Base-by-base conservation (phyloP, 2,888 invertebrate species). In the Agrochola circellaris region DNA sequence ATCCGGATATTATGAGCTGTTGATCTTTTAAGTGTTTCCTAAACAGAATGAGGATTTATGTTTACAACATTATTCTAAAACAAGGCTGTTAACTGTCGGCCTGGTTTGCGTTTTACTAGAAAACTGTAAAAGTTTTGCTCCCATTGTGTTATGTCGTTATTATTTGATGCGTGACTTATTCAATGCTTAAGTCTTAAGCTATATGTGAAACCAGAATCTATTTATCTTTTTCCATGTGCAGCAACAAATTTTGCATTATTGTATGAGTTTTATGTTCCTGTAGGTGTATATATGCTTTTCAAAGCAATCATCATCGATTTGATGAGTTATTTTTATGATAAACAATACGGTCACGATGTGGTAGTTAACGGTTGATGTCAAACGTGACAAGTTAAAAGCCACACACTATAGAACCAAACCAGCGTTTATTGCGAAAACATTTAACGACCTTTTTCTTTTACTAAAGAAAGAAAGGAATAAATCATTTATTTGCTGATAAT, bases 1-100 rank as follows among this genome's bases (percentile, higher is more conserved):
- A 83, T 83, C 86, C 83, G 83, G 83, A 84, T 62, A 45, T 74
- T 45, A 45, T 54, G 38, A 30, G 8, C 13, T 58, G 58, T 30
- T 81, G 48, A 73, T 84, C 48, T n/a, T 60, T 73, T 65, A 26
- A 68, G 6, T 70, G 45, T 77, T 70, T 77, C 73, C 69, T 75
- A 76, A 85, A 83, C 66, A 70, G 69, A 73, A 70, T 70, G 23
- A 34, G 7, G 30, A 85, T 73, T 68, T 62, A 81, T 76, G 34
- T 30, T 60, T 8, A 60, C 48, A 15, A 42, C 2, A 45, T 65
- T 42, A 48, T 62, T 56, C n/a, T 34, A 20, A 56, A 61, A 7
- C 26, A 34, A 30, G 34, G 42, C 23, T 58, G 64, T 56, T 61
- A 6, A 48, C 2, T 48, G 26, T 64, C n/a, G 30, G 0, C 26